A percentile compares a stretch with the other conserved stretches of the same genome.
Conservation (phyloP, 2,888 invertebrate genomes). For the Phortica magna region DNA sequence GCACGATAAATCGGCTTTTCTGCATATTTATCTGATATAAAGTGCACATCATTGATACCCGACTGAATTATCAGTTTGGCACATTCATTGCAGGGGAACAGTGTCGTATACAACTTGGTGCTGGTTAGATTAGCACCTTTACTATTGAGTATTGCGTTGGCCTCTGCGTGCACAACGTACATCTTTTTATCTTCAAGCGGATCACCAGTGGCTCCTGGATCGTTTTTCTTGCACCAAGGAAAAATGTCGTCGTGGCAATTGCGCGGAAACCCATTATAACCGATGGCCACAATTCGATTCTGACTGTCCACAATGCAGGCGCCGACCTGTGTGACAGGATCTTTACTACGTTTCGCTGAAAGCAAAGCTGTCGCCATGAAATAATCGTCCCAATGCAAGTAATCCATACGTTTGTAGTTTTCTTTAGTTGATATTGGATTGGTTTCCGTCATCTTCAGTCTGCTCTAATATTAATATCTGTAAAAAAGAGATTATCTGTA, state of each 20-base stretch:
- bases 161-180: slow-evolving; percentile 98
- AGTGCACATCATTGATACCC: slow-evolving; percentile 88
- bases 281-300: slow-evolving; percentile 93
- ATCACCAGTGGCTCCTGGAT: slow-evolving; percentile 64
- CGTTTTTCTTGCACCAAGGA: slow-evolving; percentile 87
- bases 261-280: slow-evolving; percentile 98
- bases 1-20: slow-evolving; percentile 85
- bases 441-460: neutral
- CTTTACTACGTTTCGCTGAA: slow-evolving; percentile 95
- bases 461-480: neutral
- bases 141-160: slow-evolving; percentile 97
- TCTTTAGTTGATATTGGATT: neutral
- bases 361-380: slow-evolving; percentile 96
- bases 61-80: slow-evolving; percentile 97
- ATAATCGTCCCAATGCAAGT: slow-evolving; percentile 94
- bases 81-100: slow-evolving; percentile 99
- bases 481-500: neutral
- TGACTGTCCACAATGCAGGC: slow-evolving; percentile 94
- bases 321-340: slow-evolving; percentile 95
- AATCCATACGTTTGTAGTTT: slow-evolving; percentile 81
- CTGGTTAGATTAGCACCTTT: slow-evolving; percentile 87
- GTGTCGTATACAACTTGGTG: slow-evolving; percentile 91
- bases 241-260: slow-evolving; percentile 93
- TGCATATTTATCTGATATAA: slow-evolving; percentile 89
- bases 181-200: slow-evolving; percentile 87